Conservation (phyloP, 1,140 invertebrate genomes). For the Rhyzopertha dominica region DNA sequence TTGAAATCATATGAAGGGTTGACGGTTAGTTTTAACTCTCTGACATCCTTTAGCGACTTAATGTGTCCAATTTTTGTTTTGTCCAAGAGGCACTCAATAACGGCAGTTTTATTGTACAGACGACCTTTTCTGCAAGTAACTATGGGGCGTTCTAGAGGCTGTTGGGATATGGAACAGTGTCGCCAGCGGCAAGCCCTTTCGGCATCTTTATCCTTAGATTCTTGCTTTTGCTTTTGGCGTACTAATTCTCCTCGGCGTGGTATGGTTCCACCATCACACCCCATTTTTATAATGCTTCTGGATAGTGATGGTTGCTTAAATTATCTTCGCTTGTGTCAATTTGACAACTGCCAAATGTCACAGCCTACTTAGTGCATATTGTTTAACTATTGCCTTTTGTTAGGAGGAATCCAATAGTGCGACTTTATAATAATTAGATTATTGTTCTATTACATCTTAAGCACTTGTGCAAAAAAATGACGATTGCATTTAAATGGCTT, state of each 20-base stretch:
- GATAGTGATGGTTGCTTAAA: too few species aligned
- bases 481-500: too few species aligned
- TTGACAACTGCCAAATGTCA: too few species aligned
- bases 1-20: conserved; percentile 78
- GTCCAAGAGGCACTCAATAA: conserved; percentile 76
- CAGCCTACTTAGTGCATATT: too few species aligned
- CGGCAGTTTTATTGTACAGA: conserved; percentile 88
- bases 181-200: conserved; percentile 86
- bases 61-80: conserved; percentile 62
- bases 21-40: conserved; percentile 72
- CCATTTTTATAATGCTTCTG: too few species aligned
- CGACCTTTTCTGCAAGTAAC: conserved; percentile 87
- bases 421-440: too few species aligned
- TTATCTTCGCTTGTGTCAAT: too few species aligned
- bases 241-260: conserved; percentile 88
- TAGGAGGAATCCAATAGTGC: too few species aligned
- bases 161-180: conserved; percentile 83
- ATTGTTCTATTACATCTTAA: too few species aligned
- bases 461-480: too few species aligned
- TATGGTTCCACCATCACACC: conserved; percentile 97
- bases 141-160: conserved; percentile 74
- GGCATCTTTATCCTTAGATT: conserved; percentile 86
- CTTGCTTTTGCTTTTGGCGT: conserved; percentile 79
- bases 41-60: conserved; percentile 81
- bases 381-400: too few species aligned